Percentiles rank a stretch among this genome's conserved stretches.
Evolutionary conservation across 1,140 invertebrate species (phyloP).

Genomic region (Halesus radiatus): DNA sequence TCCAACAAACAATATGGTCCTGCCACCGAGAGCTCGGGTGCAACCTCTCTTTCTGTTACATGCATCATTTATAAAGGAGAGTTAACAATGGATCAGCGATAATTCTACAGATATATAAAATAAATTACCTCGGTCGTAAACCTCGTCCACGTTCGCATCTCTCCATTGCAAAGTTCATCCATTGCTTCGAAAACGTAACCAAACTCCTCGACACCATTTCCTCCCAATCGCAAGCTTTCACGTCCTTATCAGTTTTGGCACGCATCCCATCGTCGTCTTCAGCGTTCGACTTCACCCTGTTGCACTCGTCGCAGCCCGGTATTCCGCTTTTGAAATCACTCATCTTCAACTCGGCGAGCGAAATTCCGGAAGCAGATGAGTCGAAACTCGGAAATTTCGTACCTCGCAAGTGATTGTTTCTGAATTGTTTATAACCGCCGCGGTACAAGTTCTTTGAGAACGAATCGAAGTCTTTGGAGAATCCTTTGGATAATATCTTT

Average conservation of each 20-base stretch:
- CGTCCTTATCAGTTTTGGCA: conserved; percentile 45
- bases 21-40: too few species aligned
- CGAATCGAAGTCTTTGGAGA: conserved; percentile 42
- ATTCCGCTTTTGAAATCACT: conserved; percentile 51
- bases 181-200: conserved; percentile 84
- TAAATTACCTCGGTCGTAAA: conserved; percentile 75
- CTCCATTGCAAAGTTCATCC: conserved; percentile 89
- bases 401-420: not conserved
- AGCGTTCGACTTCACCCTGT: not conserved
- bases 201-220: conserved; percentile 67
- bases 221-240: conserved; percentile 52
- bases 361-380: conserved; percentile 6
- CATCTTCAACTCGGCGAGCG: conserved; percentile 42
- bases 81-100: not conserved
- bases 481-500: not conserved
- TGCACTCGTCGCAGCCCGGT: conserved; percentile 51
- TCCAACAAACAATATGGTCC: not conserved
- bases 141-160: conserved; percentile 88
- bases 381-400: conserved; percentile 41
- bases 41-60: too few species aligned
- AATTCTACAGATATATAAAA: not conserved
- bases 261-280: conserved; percentile 49
- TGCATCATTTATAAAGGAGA: too few species aligned
- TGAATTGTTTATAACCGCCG: conserved; percentile 16
- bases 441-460: conserved; percentile 35